These are phyloP conservation scores for Chitala chitala DNA, from an alignment of 2,113 vertebrate genomes.

Conservation along the genomic window DNA sequence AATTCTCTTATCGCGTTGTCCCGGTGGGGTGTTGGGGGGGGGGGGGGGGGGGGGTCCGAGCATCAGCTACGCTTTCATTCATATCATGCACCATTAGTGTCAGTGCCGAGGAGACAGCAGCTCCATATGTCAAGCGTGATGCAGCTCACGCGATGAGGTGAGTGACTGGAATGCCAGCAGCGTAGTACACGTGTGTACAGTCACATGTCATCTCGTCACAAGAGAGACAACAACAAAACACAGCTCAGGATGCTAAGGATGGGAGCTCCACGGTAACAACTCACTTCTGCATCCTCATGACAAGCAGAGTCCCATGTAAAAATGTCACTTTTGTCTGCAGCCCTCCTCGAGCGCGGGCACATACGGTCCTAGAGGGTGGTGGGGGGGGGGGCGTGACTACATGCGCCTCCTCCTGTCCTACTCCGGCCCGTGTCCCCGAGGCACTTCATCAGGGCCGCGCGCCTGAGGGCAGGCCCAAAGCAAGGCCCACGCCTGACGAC, in stretches of 20 bases:
- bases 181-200: conserved; percentile 50
- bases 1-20: too few species aligned
- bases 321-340: conserved; percentile 49
- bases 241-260: background rate
- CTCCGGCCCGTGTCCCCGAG: too few species aligned
- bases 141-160: conserved; percentile 77
- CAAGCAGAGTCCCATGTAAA: too few species aligned
- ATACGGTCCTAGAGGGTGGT: too few species aligned
- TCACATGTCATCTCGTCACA: background rate
- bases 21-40: too few species aligned
- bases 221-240: background rate
- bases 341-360: too few species aligned
- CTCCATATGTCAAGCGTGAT: conserved; percentile 97
- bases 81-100: conserved; percentile 96
- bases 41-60: conserved; percentile 81
- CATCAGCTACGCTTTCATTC: conserved; percentile 91
- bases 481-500: conserved; percentile 60
- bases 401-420: too few species aligned
- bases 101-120: conserved; percentile 86
- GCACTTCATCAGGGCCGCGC: too few species aligned
- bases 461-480: too few species aligned
- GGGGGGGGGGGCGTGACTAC: too few species aligned
- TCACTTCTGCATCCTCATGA: too few species aligned
- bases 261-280: too few species aligned
- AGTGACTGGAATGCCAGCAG: conserved; percentile 68